phyloP scores from a whole-genome alignment of 2,113 vertebrate genomes.

The Butorides virescens region DNA sequence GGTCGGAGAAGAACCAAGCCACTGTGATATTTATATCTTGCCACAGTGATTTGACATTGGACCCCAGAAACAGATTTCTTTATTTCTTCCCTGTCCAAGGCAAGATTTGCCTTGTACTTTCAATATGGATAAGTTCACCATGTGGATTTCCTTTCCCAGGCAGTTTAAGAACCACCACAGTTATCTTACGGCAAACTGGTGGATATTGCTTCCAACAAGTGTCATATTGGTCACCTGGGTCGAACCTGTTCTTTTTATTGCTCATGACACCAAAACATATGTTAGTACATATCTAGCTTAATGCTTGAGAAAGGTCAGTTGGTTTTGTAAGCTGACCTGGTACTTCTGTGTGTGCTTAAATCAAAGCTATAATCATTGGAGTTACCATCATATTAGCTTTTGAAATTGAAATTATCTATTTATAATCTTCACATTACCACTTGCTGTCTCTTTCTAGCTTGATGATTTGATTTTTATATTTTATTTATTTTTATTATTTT shows the following conservation, averaged over 20 bases:
- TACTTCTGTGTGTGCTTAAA: not conserved
- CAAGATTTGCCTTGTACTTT: not conserved
- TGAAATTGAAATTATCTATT: not conserved
- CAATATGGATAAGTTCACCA: not conserved
- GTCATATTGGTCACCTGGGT: not conserved
- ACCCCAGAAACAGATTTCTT: not conserved
- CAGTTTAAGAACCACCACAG: not conserved
- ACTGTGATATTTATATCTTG: not conserved
- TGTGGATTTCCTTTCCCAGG: not conserved
- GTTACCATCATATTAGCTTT: not conserved
- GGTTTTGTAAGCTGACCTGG: not conserved
- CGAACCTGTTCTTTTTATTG: not conserved
- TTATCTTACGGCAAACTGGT: not conserved
- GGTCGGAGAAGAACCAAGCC: not conserved
- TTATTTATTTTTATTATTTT: not conserved
- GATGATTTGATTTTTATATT: not conserved
- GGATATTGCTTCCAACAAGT: not conserved
- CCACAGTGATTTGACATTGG: not conserved
- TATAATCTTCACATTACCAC: not conserved
- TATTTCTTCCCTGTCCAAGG: not conserved
- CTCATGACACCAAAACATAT: not conserved
- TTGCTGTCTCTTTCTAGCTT: not conserved
- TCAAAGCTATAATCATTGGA: not conserved
- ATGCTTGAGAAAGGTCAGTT: not conserved
- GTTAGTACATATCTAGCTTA: not conserved